Base-by-base conservation (phyloP, 2,113 vertebrate species). In the Rafetus swinhoei region DNA sequence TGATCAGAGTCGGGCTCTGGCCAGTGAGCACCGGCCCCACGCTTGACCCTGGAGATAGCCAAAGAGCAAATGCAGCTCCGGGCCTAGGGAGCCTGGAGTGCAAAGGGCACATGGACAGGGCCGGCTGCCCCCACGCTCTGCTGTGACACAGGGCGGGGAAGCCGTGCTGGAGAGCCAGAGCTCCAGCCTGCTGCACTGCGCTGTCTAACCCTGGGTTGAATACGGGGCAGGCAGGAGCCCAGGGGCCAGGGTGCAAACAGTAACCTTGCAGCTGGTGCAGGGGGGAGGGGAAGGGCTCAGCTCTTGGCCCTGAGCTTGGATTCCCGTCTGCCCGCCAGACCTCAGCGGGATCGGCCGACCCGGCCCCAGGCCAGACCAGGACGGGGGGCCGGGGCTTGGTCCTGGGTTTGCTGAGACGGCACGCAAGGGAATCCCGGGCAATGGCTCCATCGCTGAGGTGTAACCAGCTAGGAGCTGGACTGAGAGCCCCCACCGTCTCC, bases 21-120 rank as follows among this genome's bases (percentile, higher is more conserved):
- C 2, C 39, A 2, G 74, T 1, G 11, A 14, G 39, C 22, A 10
- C 74, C 39, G 12, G 5, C 39, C 2, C 11, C 6, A 6, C 4
- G 12, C 13, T 22, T 1, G 3, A 22, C 5, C 6, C 24, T 12
- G 22, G 14, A 45, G 39, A 50, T 15, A 50, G 13, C 22, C 74
- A 27, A 50, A 11, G 74, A 1, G 10, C 11, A 24, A 39, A 39
- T 39, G 10, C 39, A 14, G 24, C 24, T 39, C 35, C 18, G 21
- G 18, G 19, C 72, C 39, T 12, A 13, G 18, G 65, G n/a, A 19
- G 16, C 15, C n/a, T 5, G 21, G 18, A 1, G 29, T 65, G 60
- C 62, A 8, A 32, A 18, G 3, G 62, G 29, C 29, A 16, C 62
- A 16, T 24, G 10, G 65, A 19, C 32, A 8, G 32, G 18, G 14